Base-by-base conservation (phyloP, 2,888 invertebrate genomes). In the Pardosa pseudoannulata region DNA sequence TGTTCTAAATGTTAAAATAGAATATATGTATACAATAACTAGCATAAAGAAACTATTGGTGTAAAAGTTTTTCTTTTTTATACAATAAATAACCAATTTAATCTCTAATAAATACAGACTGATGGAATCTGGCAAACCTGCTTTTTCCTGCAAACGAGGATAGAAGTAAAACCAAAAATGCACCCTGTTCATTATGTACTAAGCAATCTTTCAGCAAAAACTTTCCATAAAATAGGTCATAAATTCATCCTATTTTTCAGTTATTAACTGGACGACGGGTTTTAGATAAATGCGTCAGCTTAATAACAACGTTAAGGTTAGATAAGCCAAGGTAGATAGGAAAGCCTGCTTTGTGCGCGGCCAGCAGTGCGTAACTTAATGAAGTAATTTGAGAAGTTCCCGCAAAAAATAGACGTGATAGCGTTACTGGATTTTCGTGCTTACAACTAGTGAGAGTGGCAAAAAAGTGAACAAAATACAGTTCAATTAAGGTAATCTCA, bases 161-260 rank as follows among this genome's bases (percentile, higher is more conserved):
- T 2, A 2, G 23, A 19, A n/a, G n/a, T n/a, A 23, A 56, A 56
- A 56, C 56, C 5, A 23, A n/a, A 56, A 23, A 23, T 23, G 56
- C 19, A 56, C 5, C 23, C 9, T n/a, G 1, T 23, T 23, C 56
- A 56, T 56, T 56, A 23, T 23, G 16, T 2, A 11, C 1, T 68
- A 50, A 50, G 27, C 71, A 64, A 83, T 67, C 65, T 46, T 23
- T 72, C 64, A 41, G 32, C 65, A 65, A 65, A 75, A 50, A 39
- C 65, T 76, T 76, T 27, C n/a, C 64, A 65, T 76, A 67, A 83
- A 83, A 76, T 76, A 75, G 76, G 82, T 76, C 82, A 76, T 68
- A 76, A 76, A 76, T 76, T 36, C 36, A 62, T 72, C 65, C 28
- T 29, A 32, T 32, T 76, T 36, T 71, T 36, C 32, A 32, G 67